A percentile compares a stretch with the other conserved stretches of the same genome.
Conservation (phyloP, 2,888 invertebrate genomes). For the Ramazzottius varieornatus region DNA sequence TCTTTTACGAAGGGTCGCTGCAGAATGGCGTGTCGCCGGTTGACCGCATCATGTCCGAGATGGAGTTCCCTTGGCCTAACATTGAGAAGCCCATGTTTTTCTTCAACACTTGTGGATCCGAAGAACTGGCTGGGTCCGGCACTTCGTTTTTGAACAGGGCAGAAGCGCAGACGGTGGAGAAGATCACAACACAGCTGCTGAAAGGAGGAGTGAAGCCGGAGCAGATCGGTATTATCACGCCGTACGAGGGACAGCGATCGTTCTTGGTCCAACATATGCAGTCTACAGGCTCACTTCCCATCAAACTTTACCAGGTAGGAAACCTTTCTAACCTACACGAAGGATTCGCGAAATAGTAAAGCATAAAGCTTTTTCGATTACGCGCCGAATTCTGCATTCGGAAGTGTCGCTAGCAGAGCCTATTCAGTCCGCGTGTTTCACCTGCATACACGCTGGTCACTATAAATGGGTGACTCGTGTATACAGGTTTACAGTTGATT, state of each 20-base stretch:
- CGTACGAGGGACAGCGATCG: slow-evolving; percentile 91
- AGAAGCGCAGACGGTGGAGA: slow-evolving; percentile 94
- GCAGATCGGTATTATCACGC: slow-evolving; percentile 94
- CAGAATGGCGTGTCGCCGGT: slow-evolving; percentile 90
- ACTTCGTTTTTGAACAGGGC: slow-evolving; percentile 94
- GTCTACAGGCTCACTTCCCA: slow-evolving; percentile 82
- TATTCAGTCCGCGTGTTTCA: too few relatives aligned
- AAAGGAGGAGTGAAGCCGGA: slow-evolving; percentile 84
- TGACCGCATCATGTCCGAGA: slow-evolving; percentile 57
- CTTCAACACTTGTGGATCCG: slow-evolving; percentile 74
- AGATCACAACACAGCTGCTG: slow-evolving; percentile 75
- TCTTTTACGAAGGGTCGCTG: slow-evolving; percentile 93
- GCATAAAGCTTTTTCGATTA: too few relatives aligned
- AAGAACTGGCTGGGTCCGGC: slow-evolving; percentile 92
- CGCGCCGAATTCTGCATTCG: too few relatives aligned
- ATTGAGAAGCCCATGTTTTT: slow-evolving; percentile 95
- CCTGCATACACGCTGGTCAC: too few relatives aligned
- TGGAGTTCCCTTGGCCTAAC: slow-evolving; percentile 88
- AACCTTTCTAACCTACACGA: too few relatives aligned
- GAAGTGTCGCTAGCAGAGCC: too few relatives aligned
- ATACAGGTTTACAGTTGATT: too few relatives aligned
- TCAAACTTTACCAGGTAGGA: slow-evolving; percentile 49
- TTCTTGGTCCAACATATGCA: slow-evolving; percentile 95
- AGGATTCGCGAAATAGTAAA: too few relatives aligned
- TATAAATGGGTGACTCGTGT: too few relatives aligned